Evolutionary conservation across 2,797 vertebrate species (phyloP), one percentile per base, ranked within the genome.

Genomic region (Sternarchorhynchus goeldii): DNA sequence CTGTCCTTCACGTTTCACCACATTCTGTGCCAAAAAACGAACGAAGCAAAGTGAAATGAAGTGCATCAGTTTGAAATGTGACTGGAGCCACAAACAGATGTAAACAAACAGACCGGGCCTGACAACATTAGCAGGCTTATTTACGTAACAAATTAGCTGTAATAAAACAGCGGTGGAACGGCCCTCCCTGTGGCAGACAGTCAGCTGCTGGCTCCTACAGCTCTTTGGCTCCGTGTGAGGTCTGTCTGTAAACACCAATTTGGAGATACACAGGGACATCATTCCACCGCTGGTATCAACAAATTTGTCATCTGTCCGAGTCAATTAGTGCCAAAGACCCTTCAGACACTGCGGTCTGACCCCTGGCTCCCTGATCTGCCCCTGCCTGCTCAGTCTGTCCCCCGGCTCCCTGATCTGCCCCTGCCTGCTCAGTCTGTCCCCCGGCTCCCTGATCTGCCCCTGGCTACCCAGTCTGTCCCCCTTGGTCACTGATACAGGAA

Each of bases 191-290:
- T 77, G 93, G 93, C 91, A 93, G 91, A 92, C 93, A 86, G 84
- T 90, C 79, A 90, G 90, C 75, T 79, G 75, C 79, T 81, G 91
- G 92, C 95, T 92, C 92, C 92, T 93, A 93, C 93, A 93, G 91
- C 93, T 95, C 95, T 57, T 74, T 73, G 91, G 90, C 95, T 94
- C 94, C 92, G 96, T 99, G 96, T 97, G 96, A 96, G 96, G 96
- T 98, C 96, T 93, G 89, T 94, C 92, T 94, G 91, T 94, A 96
- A 96, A 95, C 95, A 96, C 91, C 92, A 94, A 93, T 95, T 95
- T 94, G 92, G 93, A 95, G 94, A 95, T 93, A 97, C 95, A 96
- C 94, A 94, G 93, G 93, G 93, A 94, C 95, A 95, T 94, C 88
- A 88, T 94, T 96, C 93, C 92, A 88, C 90, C 91, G 93, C 94